phyloP scores from a whole-genome alignment of 2,113 vertebrate genomes.

The Amblyopsis rosae region DNA sequence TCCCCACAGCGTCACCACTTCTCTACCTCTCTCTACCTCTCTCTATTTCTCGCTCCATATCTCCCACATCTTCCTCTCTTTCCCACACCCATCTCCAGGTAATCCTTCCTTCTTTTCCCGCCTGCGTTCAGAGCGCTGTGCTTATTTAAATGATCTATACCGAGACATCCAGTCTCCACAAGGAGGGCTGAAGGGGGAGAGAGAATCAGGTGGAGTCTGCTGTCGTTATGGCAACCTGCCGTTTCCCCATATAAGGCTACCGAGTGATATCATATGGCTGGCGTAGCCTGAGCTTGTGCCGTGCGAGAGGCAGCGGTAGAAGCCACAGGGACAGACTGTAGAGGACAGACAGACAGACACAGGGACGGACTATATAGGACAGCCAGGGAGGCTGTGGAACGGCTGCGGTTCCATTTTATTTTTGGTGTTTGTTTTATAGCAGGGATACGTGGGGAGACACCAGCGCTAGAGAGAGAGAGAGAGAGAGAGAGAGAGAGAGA shows the following conservation, averaged over 20 bases:
- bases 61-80: not conserved
- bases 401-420: constrained; percentile 10
- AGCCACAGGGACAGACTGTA: constrained; percentile 28
- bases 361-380: constrained; percentile 25
- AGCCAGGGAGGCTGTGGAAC: constrained; percentile 18
- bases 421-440: constrained; percentile 2
- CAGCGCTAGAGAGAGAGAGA: constrained; percentile 15
- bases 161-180: not conserved
- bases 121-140: not conserved
- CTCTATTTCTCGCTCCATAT: not conserved
- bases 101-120: not conserved
- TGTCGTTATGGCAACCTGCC: constrained; percentile 83
- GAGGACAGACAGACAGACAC: constrained; percentile 42
- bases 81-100: not conserved
- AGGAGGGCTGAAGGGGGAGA: not conserved
- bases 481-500: not conserved
- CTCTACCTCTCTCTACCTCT: not conserved
- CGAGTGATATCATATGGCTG: constrained; percentile 76
- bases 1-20: not conserved
- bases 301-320: constrained; percentile 33
- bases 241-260: constrained; percentile 78
- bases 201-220: constrained; percentile 84
- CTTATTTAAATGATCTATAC: not conserved
- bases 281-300: constrained; percentile 40
- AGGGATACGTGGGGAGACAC: constrained; percentile 26